Base-by-base conservation (phyloP, 2,888 invertebrate genomes). In the Apotomis betuletana region DNA sequence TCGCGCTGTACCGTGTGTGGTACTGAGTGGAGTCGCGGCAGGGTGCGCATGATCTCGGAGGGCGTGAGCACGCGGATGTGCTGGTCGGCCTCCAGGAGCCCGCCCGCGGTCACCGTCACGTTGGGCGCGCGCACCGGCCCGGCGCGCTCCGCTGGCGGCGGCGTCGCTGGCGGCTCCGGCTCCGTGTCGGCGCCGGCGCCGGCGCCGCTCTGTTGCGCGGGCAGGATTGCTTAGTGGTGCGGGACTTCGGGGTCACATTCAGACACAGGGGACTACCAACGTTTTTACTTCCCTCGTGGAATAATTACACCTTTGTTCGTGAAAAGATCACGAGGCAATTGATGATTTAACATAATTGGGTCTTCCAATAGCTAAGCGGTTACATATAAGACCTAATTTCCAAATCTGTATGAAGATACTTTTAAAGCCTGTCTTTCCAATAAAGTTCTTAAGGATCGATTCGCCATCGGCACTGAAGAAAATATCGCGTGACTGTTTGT, bases 21-120 rank as follows among this genome's bases (percentile, higher is more conserved):
- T 54, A 64, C 64, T 52, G 64, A n/a, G 55, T 95, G 95, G 92
- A 97, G 95, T 91, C 96, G 96, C 90, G 97, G 97, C 94, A 97
- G 95, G 89, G 97, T 97, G 95, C 96, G 96, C 97, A 97, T 97
- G 92, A 97, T 97, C 95, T 97, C 97, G 83, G 96, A 96, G 85
- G 97, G 97, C 85, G 97, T 97, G 90, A 97, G 95, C 93, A 97
- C 97, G 91, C 97, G 96, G 92, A 97, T 97, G 94, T 96, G 97
- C 93, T 96, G 96, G 94, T 97, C 97, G 80, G 93, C 92, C 90
- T 92, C 90, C 87, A 93, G 91, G 87, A 92, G 89, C 87, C 94
- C 94, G 88, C 92, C 93, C 81, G 95, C 95, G 92, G 95, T 95
- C 80, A 95, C 95, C 83, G 95, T 95, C 75, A 95, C 95, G 91